These are phyloP conservation scores for Urocynchramus pylzowi DNA, from an alignment of 2,113 vertebrate genomes.

Conservation along the genomic window DNA sequence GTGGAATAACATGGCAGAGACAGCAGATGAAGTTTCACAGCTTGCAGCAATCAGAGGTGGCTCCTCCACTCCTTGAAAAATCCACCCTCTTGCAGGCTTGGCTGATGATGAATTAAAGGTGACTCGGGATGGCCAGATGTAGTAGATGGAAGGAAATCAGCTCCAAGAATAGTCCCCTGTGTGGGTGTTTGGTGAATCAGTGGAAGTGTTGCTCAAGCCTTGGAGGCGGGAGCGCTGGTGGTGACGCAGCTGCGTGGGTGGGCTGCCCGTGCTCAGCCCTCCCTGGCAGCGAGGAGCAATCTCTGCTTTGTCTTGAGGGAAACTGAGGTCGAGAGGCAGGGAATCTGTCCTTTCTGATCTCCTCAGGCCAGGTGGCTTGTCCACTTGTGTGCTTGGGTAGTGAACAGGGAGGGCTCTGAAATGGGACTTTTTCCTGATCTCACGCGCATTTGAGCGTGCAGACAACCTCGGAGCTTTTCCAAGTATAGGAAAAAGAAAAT, in stretches of 20 bases:
- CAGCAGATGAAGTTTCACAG: background rate
- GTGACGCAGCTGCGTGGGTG: background rate
- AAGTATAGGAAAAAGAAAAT: background rate
- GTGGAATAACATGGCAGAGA: accelerated
- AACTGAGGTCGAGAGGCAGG: accelerated
- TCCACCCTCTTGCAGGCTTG: accelerated
- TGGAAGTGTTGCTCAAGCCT: background rate
- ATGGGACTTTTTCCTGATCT: accelerated
- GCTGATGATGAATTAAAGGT: background rate
- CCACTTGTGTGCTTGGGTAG: accelerated
- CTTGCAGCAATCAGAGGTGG: background rate
- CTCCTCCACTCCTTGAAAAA: background rate
- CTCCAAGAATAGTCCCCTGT: background rate
- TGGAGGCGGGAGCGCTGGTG: background rate
- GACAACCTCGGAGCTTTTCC: background rate
- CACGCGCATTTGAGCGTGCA: accelerated
- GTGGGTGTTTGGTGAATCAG: background rate
- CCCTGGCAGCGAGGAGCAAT: background rate
- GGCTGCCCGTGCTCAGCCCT: accelerated
- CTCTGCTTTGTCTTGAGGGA: accelerated
- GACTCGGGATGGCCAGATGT: background rate
- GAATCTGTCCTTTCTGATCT: background rate
- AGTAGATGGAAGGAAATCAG: background rate
- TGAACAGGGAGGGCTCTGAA: background rate
- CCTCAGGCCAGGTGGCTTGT: background rate